Evolutionary conservation across 2,113 vertebrate species (phyloP).

Genomic region (Peucedramus taeniatus): DNA sequence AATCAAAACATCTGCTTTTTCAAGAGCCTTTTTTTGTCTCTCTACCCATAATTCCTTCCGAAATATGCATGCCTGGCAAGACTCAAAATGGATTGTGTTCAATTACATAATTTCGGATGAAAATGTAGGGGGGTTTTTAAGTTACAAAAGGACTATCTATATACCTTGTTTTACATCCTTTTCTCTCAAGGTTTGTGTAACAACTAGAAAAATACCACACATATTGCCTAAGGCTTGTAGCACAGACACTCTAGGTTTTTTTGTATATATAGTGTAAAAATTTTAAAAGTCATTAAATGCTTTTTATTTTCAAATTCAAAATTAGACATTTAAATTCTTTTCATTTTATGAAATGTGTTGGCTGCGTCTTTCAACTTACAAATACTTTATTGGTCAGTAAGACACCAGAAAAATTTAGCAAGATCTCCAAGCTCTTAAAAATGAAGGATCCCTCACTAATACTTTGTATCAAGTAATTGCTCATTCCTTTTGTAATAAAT

Average conservation of each 20-base stretch:
- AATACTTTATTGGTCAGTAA: background rate
- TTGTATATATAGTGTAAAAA: background rate
- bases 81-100: background rate
- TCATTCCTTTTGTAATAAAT: constrained; percentile 8
- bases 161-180: background rate
- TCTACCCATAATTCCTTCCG: background rate
- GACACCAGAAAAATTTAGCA: background rate
- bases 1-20: constrained; percentile 12
- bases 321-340: background rate
- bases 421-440: background rate
- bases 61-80: constrained; percentile 10
- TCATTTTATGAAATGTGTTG: background rate
- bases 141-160: background rate
- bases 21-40: background rate
- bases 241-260: background rate
- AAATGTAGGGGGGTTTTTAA: background rate
- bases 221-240: background rate
- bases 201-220: background rate
- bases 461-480: background rate
- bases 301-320: background rate
- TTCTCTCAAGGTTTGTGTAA: background rate
- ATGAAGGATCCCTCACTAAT: background rate
- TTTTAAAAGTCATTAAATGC: background rate
- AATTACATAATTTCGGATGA: background rate
- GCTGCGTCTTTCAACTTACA: background rate